Evolutionary conservation across 2,797 vertebrate genomes (phyloP), one percentile per base, ranked within the genome.

Genomic region (Melanogrammus aeglefinus): DNA sequence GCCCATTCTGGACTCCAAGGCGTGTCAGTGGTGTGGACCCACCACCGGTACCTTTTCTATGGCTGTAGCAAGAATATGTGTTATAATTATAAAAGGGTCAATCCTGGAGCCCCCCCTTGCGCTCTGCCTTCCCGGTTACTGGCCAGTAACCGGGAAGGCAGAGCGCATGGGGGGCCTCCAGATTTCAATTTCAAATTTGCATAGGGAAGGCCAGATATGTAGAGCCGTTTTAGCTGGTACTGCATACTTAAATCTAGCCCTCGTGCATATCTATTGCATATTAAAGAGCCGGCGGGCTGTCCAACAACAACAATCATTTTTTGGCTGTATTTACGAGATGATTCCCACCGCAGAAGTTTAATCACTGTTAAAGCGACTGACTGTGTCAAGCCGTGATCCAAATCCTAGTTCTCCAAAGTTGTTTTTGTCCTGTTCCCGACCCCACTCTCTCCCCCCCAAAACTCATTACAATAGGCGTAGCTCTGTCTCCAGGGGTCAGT

Each of bases 1-100:
- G 83, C 82, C 83, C 89, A 91, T 90, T 90, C 88, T 91, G 91
- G 82, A 87, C 76, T 76, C 78, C 69, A 74, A 78, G 84, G 81
- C 87, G n/a, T 91, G 84, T 90, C 88, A 81, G 79, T 76, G 75
- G 79, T 84, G 57, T 24, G 63, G 79, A 83, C 81, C 81, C 74
- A 72, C 29, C 13, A 31, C 29, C 13, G 29, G 51, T 77, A 73
- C 71, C 3, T 8, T 39, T 71, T 75, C 12, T 13, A 44, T 72
- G 66, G 77, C 74, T 75, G 78, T 77, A 78, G 73, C 73, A 57
- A 63, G n/a, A 18, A n/a, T 31, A 0, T 51, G 57, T 63, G 14
- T 63, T 63, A 63, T 8, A 24, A n/a, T 63, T 63, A 27, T 63
- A 27, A 63, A 51, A 24, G 10, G n/a, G n/a, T 75, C 71, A 71